Conservation (phyloP, 2,888 invertebrate species). For the Sinopyrophorus schimmeli region DNA sequence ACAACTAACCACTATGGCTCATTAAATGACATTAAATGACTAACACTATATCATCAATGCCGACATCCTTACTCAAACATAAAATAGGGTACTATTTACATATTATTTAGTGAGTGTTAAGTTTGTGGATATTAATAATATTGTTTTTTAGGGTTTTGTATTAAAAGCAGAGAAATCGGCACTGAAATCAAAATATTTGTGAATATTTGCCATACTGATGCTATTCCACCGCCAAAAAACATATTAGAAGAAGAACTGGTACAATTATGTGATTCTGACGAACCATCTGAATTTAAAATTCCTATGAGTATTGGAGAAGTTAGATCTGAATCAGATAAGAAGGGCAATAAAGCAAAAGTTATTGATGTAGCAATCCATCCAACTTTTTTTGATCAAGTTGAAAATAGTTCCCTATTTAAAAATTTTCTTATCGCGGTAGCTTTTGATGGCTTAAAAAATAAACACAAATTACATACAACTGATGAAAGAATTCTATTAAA, state of each 20-base stretch:
- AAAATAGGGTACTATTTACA: too few species aligned
- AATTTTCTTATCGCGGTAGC: slow-evolving; percentile 79
- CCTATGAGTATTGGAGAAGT: slow-evolving; percentile 91
- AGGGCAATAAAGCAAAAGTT: slow-evolving; percentile 69
- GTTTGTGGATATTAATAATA: too few species aligned
- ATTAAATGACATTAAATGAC: too few species aligned
- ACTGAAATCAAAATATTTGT: slow-evolving; percentile 76
- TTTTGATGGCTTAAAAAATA: slow-evolving; percentile 77
- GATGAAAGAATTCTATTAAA: slow-evolving; percentile 70
- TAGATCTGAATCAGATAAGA: slow-evolving; percentile 75
- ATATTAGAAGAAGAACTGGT: slow-evolving; percentile 72
- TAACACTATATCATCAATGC: too few species aligned
- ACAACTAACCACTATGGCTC: too few species aligned
- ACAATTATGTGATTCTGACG: slow-evolving; percentile 64
- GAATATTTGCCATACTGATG: slow-evolving; percentile 81
- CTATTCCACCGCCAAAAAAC: slow-evolving; percentile 76
- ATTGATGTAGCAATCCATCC: slow-evolving; percentile 86
- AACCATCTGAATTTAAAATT: slow-evolving; percentile 72
- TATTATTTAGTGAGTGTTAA: too few species aligned
- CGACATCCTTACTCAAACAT: too few species aligned
- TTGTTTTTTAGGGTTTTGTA: slow-evolving; percentile 74
- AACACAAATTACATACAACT: slow-evolving; percentile 72
- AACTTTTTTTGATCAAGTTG: slow-evolving; percentile 74
- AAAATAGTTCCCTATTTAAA: slow-evolving; percentile 70
- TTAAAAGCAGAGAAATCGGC: slow-evolving; percentile 71